Evolutionary conservation across 2,797 vertebrate species (phyloP).

Genomic region (Enteromius trimaculatus): DNA sequence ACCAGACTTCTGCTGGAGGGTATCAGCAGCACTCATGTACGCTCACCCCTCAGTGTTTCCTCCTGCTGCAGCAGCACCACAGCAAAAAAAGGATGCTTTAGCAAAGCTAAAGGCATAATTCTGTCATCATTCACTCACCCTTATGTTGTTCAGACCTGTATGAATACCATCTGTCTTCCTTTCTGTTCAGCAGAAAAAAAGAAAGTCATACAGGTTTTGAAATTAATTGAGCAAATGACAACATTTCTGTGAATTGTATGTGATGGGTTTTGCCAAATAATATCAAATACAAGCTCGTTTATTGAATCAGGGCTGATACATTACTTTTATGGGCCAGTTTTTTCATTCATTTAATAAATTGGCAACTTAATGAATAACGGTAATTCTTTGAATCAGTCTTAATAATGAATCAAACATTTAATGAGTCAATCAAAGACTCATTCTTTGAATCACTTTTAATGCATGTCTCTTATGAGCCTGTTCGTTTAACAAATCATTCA

Average conservation of each 20-base stretch:
- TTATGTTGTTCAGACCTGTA: neutral
- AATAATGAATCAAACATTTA: neutral
- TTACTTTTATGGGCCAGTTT: no score
- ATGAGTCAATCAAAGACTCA: neutral
- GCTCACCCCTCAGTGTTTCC: slow-evolving; percentile 53
- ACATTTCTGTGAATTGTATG: neutral
- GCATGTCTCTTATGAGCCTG: neutral
- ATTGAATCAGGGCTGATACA: no score
- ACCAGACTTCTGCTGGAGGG: slow-evolving; percentile 87
- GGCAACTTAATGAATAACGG: no score
- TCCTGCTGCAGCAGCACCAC: neutral
- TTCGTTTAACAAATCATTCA: neutral
- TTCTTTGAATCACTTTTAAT: neutral
- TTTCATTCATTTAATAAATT: no score
- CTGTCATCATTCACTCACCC: neutral
- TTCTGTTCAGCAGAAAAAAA: neutral
- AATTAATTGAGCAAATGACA: neutral
- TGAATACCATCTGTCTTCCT: neutral
- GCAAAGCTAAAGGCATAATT: neutral
- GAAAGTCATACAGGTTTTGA: neutral
- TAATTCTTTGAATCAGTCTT: no score
- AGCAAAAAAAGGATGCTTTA: neutral
- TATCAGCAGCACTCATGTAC: slow-evolving; percentile 89
- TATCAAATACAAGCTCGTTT: no score
- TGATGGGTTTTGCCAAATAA: neutral